Percentiles rank a stretch among this genome's conserved stretches.
These are phyloP conservation scores for Heliconius aoede DNA, from an alignment of 2,888 invertebrate species.

Conservation along the genomic window DNA sequence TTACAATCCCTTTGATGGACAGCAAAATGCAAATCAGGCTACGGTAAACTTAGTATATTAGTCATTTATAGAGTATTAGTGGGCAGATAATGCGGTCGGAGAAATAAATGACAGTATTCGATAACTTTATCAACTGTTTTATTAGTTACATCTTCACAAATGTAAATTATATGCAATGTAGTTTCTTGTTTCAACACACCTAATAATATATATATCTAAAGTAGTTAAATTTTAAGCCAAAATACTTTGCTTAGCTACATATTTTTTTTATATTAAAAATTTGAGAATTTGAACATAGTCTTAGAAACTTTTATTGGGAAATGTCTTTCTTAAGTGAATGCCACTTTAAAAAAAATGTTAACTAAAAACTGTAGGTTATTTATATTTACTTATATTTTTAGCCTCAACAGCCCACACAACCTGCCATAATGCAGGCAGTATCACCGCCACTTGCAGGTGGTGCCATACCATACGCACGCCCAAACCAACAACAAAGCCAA, in stretches of 20 bases:
- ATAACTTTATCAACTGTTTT: constrained; percentile 23
- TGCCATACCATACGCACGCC: constrained; percentile 83
- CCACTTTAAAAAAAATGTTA: not conserved
- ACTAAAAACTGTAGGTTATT: too few relatives aligned
- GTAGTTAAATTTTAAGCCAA: not conserved
- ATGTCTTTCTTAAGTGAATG: not conserved
- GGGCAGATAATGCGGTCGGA: constrained; percentile 57
- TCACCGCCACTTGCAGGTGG: constrained; percentile 81
- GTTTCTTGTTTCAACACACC: not conserved
- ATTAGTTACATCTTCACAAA: not conserved
- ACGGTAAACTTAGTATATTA: constrained; percentile 70
- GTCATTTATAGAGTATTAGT: constrained; percentile 56
- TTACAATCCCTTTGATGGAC: constrained; percentile 97
- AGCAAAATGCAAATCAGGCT: constrained; percentile 78
- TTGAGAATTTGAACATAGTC: not conserved
- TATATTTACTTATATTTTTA: constrained; percentile 41
- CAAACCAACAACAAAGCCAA: constrained; percentile 82
- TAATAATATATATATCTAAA: not conserved
- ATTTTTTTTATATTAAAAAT: not conserved
- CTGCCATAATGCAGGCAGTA: constrained; percentile 93
- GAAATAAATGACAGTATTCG: constrained; percentile 32
- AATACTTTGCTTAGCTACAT: not conserved
- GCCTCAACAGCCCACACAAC: constrained; percentile 83
- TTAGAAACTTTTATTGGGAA: not conserved
- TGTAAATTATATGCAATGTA: not conserved